Base-by-base conservation (phyloP, 2,113 vertebrate genomes). In the Microcebus ravelobensis region DNA sequence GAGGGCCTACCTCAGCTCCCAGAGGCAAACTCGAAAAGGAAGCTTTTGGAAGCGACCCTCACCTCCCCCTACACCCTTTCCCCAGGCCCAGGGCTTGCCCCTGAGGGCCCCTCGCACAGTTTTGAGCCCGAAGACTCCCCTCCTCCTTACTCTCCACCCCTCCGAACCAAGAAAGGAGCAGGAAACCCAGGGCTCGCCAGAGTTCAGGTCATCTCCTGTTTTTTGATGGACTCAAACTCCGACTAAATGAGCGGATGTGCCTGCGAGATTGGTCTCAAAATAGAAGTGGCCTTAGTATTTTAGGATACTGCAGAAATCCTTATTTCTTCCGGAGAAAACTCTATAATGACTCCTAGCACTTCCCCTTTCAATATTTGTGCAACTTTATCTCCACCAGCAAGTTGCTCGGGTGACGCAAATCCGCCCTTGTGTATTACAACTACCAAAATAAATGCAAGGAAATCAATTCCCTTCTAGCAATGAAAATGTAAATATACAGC, bases 341-440 rank as follows among this genome's bases (percentile, higher is more conserved):
- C 99, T 99, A 99, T 99, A 99, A 99, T 99, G 99, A 99, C 99
- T 99, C 98, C 98, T 99, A 99, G 98, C 98, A 99, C 99, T 99
- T 99, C 99, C 99, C 98, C 99, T 99, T 99, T 99, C 99, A 99
- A 99, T 99, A 99, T 99, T 99, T 99, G 99, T 99, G 99, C 99
- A 99, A 99, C 99, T 99, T 99, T 99, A 99, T 99, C 99, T 99
- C 99, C 98, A 98, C 98, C 98, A 98, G 98, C 99, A 99, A 99
- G 99, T 99, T 99, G 99, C 99, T 98, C 97, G 98, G 98, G 98
- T 99, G 99, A 99, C 99, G 99, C 99, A 99, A 99, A 99, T 99
- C 99, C 99, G 99, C 98, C 98, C 98, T 98, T 98, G 98, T 98
- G 99, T 99, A 99, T 99, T 99, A 99, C 99, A 99, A 99, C 99